Evolutionary conservation across 2,797 vertebrate genomes (phyloP).

Genomic region (Philypnodon macrostomus): DNA sequence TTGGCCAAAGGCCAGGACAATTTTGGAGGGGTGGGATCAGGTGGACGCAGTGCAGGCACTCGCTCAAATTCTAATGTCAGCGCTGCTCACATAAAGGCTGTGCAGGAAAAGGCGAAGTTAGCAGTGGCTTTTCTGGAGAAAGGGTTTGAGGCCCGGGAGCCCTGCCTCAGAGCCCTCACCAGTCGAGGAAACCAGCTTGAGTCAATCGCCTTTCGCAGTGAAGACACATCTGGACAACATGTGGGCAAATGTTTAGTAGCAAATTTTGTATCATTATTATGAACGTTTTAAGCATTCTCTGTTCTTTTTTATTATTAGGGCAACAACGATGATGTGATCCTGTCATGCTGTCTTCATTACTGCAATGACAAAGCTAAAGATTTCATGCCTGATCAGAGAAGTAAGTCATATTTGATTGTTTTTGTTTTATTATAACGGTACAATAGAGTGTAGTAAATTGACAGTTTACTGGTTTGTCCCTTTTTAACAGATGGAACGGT

Average conservation of each 20-base stretch:
- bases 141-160: constrained; percentile 87
- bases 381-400: constrained; percentile 91
- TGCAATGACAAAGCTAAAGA: constrained; percentile 98
- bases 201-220: constrained; percentile 96
- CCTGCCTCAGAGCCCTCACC: constrained; percentile 88
- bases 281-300: too few species aligned
- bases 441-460: too few species aligned
- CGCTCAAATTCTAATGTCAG: constrained; percentile 63
- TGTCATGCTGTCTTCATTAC: constrained; percentile 97
- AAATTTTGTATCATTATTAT: neutral
- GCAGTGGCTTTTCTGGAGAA: constrained; percentile 91
- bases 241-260: constrained; percentile 54
- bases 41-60: constrained; percentile 30
- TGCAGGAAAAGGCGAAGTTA: constrained; percentile 90
- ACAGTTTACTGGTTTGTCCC: neutral
- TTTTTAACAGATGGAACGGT: constrained; percentile 82
- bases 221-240: constrained; percentile 95
- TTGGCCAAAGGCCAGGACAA: constrained; percentile 93
- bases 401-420: constrained; percentile 61
- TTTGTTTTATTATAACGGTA: neutral
- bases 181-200: constrained; percentile 95
- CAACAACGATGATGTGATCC: constrained; percentile 96
- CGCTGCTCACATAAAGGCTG: constrained; percentile 81
- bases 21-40: constrained; percentile 50
- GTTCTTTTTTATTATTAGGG: constrained; percentile 76